Base-by-base conservation (phyloP, 2,888 invertebrate genomes). In the Caenorhabditis sinica region DNA sequence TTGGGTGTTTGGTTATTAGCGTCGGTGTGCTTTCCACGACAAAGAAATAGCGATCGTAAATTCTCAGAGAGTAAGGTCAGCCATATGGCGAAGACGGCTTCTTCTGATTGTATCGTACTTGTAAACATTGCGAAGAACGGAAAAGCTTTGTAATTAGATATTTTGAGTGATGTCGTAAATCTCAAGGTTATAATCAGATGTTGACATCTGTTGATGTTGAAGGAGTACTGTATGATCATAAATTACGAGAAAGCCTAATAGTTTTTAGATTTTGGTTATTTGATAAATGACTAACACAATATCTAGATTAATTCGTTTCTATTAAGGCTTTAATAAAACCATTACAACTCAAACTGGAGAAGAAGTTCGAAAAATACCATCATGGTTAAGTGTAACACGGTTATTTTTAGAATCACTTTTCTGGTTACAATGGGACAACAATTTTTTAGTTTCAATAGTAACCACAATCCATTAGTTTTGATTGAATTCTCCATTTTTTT, bases 11-110 rank as follows among this genome's bases (percentile, higher is more conserved):
- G 63, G n/a, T n/a, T n/a, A n/a, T 9, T 45, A 40, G 61, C 28
- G 25, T 1, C 0, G 71, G 40, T 61, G 51, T 60, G 53, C 60
- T 61, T 43, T 49, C 36, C 15, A n/a, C 33, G 11, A 56, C 43
- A 66, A 75, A 45, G 65, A 45, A 65, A 45, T 30, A 63, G 36
- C 23, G 23, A 40, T 63, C 33, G 63, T 65, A 65, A 49, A 74
- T 33, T 28, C 1, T 53, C 23, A 15, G n/a, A n/a, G n/a, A 17
- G 56, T 60, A 13, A 63, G 63, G 63, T 43, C 63, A 45, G 28
- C 23, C 63, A 63, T 43, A 25, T 63, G 63, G 43, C 28, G 56
- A 0, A n/a, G 63, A 63, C 49, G 20, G 49, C 49, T 49, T 49
- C 49, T 20, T 49, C 49, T 49, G 20, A 49, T 40, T 2, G 20